Conservation (phyloP, 1,140 invertebrate species). For the Protaetia brevitarsis region DNA sequence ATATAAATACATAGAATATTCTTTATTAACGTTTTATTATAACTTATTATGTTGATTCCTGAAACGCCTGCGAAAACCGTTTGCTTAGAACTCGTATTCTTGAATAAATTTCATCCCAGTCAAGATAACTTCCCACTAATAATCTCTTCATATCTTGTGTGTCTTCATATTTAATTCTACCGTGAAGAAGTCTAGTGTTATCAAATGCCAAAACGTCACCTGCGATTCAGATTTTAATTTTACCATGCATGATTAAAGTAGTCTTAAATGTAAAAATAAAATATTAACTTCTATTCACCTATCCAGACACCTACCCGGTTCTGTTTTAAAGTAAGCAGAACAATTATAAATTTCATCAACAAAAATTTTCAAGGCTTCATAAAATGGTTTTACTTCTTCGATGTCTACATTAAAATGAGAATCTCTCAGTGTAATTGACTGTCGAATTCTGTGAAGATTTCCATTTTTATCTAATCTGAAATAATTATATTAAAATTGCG, state of each 20-base stretch:
- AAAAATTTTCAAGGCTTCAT: conserved; percentile 57
- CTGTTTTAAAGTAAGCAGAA: conserved; percentile 59
- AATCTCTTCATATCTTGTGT: conserved; percentile 56
- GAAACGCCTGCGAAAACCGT: no score
- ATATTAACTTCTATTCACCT: not conserved
- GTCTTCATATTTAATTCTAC: conserved; percentile 61
- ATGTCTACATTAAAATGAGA: conserved; percentile 59
- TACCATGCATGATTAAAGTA: no score
- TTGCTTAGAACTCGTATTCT: conserved; percentile 44
- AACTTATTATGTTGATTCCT: no score
- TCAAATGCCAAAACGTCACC: conserved; percentile 66
- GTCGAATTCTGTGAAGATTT: conserved; percentile 57
- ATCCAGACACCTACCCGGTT: conserved; percentile 54
- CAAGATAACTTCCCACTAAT: conserved; percentile 67
- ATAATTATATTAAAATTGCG: conserved; percentile 15
- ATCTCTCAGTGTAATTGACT: conserved; percentile 65
- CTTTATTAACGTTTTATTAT: no score
- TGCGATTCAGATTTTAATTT: no score
- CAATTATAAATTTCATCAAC: conserved; percentile 53
- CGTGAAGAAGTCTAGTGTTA: conserved; percentile 66
- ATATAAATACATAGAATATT: no score
- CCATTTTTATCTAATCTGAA: conserved; percentile 55
- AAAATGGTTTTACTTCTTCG: conserved; percentile 60
- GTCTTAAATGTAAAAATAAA: no score
- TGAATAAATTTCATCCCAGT: conserved; percentile 71